Conservation (phyloP, 2,113 vertebrate genomes). For the Picathartes gymnocephalus region DNA sequence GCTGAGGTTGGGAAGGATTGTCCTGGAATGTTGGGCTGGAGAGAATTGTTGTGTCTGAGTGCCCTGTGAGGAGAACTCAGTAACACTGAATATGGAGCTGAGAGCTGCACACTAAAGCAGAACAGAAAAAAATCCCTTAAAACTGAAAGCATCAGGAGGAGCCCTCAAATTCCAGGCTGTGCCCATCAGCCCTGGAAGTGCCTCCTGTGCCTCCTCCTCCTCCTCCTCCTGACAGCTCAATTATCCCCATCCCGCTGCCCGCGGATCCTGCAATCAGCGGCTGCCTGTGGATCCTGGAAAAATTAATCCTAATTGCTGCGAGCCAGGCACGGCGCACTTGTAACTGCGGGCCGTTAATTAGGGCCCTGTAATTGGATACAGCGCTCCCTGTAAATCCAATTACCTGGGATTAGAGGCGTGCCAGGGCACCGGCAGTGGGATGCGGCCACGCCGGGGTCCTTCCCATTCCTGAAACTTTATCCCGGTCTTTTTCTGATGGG, state of each 20-base stretch:
- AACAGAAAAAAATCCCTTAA: too few relatives aligned
- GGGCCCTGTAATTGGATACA: slow-evolving; percentile 61
- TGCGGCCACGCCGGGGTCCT: not conserved
- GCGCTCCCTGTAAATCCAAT: slow-evolving; percentile 64
- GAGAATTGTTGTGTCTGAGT: too few relatives aligned
- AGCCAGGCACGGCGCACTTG: slow-evolving; percentile 52
- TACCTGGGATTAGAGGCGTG: slow-evolving; percentile 48
- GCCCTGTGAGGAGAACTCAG: too few relatives aligned
- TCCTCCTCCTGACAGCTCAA: not conserved
- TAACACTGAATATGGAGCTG: too few relatives aligned
- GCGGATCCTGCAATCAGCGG: slow-evolving; percentile 12
- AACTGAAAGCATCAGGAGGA: too few relatives aligned
- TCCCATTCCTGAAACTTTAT: not conserved
- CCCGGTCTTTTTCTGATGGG: not conserved
- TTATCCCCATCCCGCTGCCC: not conserved
- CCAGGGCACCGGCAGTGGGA: not conserved
- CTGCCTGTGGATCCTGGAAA: slow-evolving; percentile 23
- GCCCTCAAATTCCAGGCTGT: not conserved
- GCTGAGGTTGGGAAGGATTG: too few relatives aligned
- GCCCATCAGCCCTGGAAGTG: not conserved
- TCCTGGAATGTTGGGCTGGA: too few relatives aligned
- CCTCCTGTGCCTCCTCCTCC: not conserved
- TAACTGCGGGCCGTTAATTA: slow-evolving; percentile 66
- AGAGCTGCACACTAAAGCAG: too few relatives aligned
- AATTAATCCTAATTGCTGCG: slow-evolving; percentile 65